Conservation (phyloP, 2,113 vertebrate genomes). For the Glaucidium brasilianum region DNA sequence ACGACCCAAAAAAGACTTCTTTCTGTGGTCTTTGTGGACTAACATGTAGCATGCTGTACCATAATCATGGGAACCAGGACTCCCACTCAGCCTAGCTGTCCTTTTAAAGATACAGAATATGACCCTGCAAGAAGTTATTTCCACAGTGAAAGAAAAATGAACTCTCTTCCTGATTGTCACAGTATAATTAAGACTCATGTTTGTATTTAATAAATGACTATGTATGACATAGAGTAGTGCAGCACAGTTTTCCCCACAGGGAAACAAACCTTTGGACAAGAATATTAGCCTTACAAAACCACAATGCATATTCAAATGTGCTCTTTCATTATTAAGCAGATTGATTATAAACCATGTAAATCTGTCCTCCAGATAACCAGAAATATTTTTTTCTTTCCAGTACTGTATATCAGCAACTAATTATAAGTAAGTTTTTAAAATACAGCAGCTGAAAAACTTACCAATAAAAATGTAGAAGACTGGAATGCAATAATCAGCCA, state of each 20-base stretch:
- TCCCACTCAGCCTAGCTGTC: neutral
- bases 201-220: neutral
- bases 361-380: neutral
- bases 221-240: neutral
- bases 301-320: neutral
- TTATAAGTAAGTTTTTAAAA: neutral
- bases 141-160: neutral
- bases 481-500: neutral
- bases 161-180: neutral
- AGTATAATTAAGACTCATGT: neutral
- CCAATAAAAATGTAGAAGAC: neutral
- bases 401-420: neutral
- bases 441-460: neutral
- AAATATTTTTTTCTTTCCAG: neutral
- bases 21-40: neutral
- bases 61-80: neutral
- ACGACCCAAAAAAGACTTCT: neutral
- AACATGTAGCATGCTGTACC: rapidly evolving
- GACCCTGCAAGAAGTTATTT: neutral
- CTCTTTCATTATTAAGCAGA: neutral
- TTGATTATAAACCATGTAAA: neutral
- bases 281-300: neutral
- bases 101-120: neutral
- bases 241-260: neutral
- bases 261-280: neutral